Base-by-base conservation (phyloP, 1,140 invertebrate species). In the Delia radicum region DNA sequence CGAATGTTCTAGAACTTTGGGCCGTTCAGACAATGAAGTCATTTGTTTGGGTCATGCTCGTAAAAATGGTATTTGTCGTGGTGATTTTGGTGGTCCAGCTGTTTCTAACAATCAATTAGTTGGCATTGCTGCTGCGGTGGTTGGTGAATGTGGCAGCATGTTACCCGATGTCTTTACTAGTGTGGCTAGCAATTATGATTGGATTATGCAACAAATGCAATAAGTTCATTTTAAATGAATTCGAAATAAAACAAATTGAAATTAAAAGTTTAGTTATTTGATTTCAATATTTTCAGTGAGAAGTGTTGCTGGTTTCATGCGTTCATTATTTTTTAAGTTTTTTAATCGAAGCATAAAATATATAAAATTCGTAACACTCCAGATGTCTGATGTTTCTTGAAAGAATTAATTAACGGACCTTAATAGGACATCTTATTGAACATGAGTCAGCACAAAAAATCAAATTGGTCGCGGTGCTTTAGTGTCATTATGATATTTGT, bases 131-230 rank as follows among this genome's bases (percentile, higher is more conserved):
- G 81, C 71, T 46, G 75, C 81, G 37, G 12, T 79, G 10, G 24
- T 81, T 1, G 79, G 80, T 74, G 80, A 81, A 33, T 85, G 83
- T 75, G 81, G 83, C 3, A 75, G 79, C 75, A 15, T 78, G 33
- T 73, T 82, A 63, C 83, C 83, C 4, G 83, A 85, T 74, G 73
- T 82, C 18, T 85, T 80, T 69, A 78, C 83, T 15, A 83, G 81
- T 77, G 79, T 85, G 24, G 71, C 83, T 2, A 26, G 77, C 55
- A 75, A 82, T 73, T 81, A 78, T 29, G 69, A 79, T 1, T 85
- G 83, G 83, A 82, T 85, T 21, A 21, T n/a, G 13, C 33, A 69
- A 21, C 48, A 55, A 21, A 55, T 55, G 7, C n/a, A n/a, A n/a
- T n/a, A n/a, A n/a, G n/a, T n/a, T n/a, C n/a, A n/a, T n/a, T n/a